Evolutionary conservation across 2,113 vertebrate genomes (phyloP).

Genomic region (Halcyon malimbica): DNA sequence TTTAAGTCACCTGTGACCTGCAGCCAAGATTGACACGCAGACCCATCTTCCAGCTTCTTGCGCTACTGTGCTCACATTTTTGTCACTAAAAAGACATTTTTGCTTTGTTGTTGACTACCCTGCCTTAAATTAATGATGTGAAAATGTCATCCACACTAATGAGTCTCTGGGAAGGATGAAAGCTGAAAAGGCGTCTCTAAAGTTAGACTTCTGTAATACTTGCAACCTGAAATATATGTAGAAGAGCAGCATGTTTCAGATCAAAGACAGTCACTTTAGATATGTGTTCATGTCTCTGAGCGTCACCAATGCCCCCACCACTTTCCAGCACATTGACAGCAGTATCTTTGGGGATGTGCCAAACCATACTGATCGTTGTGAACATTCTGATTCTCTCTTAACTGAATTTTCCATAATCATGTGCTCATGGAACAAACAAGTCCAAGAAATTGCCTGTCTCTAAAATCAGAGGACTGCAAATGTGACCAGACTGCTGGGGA

Average conservation of each 20-base stretch:
- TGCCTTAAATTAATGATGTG: background rate
- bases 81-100: background rate
- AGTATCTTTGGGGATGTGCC: background rate
- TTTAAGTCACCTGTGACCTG: background rate
- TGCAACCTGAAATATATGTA: background rate
- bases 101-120: background rate
- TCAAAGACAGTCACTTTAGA: background rate
- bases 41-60: background rate
- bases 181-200: background rate
- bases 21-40: background rate
- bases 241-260: background rate
- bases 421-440: background rate
- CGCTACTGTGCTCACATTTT: background rate
- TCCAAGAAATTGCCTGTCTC: background rate
- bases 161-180: background rate
- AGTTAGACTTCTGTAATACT: background rate
- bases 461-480: background rate
- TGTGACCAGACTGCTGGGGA: background rate
- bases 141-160: background rate
- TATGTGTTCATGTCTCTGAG: background rate
- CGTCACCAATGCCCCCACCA: background rate
- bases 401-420: background rate
- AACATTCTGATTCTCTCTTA: background rate
- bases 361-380: background rate
- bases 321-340: background rate